These are phyloP conservation scores for Thalassaphorura encarpata DNA, from an alignment of 1,140 invertebrate genomes.

Conservation along the genomic window DNA sequence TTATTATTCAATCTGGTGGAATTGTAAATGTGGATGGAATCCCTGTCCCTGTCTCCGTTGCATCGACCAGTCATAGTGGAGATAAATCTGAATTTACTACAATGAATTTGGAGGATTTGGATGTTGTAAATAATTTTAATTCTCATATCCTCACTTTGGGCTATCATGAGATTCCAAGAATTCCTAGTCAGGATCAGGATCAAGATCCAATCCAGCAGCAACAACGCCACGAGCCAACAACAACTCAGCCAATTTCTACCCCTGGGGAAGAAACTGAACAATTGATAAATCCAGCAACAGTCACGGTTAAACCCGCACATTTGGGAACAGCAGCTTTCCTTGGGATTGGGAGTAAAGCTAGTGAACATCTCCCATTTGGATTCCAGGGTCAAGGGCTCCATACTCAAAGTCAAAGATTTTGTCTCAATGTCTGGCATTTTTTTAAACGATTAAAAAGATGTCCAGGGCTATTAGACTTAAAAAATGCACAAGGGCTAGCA, in stretches of 20 bases:
- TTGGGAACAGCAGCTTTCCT: not conserved
- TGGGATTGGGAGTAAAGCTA: not conserved
- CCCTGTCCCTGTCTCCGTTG: too few species aligned
- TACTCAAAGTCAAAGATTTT: not conserved
- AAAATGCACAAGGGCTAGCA: constrained; percentile 2
- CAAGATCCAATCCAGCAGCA: not conserved
- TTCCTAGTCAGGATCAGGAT: too few species aligned
- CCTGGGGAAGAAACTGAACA: not conserved
- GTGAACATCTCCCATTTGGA: not conserved
- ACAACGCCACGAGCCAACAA: not conserved
- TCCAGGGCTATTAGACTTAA: not conserved
- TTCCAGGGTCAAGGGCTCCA: not conserved
- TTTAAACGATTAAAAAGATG: constrained; percentile 1
- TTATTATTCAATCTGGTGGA: too few species aligned
- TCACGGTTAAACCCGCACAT: too few species aligned
- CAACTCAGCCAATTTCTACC: not conserved
- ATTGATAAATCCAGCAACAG: not conserved
- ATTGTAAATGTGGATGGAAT: too few species aligned
- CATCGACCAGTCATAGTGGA: too few species aligned
- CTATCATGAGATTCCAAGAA: too few species aligned
- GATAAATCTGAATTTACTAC: too few species aligned
- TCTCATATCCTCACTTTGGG: too few species aligned
- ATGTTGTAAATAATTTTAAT: too few species aligned
- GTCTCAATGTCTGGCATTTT: constrained; percentile 9
- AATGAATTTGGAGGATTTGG: too few species aligned